Conservation (phyloP, 23 tunicate species). For the Clavelina lepadiformis region DNA sequence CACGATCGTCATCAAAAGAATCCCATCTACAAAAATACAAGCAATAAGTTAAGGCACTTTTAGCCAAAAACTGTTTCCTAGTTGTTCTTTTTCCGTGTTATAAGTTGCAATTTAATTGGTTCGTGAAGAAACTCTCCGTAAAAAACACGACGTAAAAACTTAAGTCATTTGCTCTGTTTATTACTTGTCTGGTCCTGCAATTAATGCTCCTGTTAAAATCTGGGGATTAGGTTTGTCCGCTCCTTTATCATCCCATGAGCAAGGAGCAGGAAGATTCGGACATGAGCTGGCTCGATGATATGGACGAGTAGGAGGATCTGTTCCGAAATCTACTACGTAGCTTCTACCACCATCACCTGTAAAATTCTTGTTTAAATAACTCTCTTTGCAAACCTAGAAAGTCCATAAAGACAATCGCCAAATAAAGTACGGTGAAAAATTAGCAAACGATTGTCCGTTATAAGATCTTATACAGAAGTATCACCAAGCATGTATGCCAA, state of each 20-base stretch:
- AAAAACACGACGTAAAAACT: too few relatives aligned
- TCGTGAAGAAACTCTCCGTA: too few relatives aligned
- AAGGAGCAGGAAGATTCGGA: constrained; percentile 70
- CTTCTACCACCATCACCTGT: constrained; percentile 89
- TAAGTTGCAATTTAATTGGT: background rate
- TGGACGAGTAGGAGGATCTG: constrained; percentile 72
- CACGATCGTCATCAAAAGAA: constrained; percentile 43
- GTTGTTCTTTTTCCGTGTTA: background rate
- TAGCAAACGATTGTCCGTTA: too few relatives aligned
- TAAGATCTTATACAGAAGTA: too few relatives aligned
- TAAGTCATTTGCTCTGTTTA: too few relatives aligned
- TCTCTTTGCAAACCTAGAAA: too few relatives aligned
- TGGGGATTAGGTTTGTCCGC: constrained; percentile 70
- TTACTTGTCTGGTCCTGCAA: constrained; percentile 82
- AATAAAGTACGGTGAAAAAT: too few relatives aligned
- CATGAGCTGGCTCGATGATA: constrained; percentile 93
- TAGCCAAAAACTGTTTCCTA: background rate
- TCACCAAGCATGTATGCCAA: constrained; percentile 79
- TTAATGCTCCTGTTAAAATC: constrained; percentile 76
- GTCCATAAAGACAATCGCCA: too few relatives aligned
- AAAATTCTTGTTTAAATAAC: background rate
- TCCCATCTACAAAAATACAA: constrained; percentile 49
- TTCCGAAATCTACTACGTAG: constrained; percentile 89
- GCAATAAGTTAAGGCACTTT: background rate
- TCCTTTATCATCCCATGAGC: constrained; percentile 61